phyloP scores from a whole-genome alignment of 2,888 invertebrate genomes.

The Onthophagus sagittarius region DNA sequence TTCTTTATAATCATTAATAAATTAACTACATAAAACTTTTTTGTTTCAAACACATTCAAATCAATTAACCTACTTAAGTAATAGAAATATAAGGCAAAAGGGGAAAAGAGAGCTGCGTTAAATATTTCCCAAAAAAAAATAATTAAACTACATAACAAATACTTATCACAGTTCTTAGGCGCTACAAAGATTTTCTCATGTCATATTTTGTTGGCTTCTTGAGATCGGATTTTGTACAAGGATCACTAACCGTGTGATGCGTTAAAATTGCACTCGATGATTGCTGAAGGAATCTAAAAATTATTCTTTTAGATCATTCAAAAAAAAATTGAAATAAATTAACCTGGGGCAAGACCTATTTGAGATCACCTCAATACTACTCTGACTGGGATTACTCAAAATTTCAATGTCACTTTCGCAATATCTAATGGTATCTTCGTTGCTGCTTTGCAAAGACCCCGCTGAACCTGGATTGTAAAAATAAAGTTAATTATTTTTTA shows the following conservation, averaged over 20 bases:
- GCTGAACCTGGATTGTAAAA: constrained; percentile 30
- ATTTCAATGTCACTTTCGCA: constrained; percentile 67
- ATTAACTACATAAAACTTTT: not conserved
- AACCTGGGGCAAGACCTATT: constrained; percentile 24
- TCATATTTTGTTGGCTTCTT: not conserved
- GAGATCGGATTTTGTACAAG: constrained; percentile 5
- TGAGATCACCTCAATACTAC: constrained; percentile 63
- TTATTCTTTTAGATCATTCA: too few relatives aligned
- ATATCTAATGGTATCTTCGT: constrained; percentile 17
- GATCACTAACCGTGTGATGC: constrained; percentile 3
- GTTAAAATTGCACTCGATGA: constrained; percentile 1
- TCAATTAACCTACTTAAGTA: not conserved
- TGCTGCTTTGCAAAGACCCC: constrained; percentile 26
- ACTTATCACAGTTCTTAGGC: not conserved
- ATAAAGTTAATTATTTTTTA: not conserved
- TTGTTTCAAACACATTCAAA: not conserved
- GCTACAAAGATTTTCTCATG: not conserved
- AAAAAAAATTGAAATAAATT: too few relatives aligned
- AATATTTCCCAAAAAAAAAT: not conserved
- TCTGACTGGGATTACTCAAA: constrained; percentile 67
- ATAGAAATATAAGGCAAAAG: not conserved
- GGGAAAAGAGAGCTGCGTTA: not conserved
- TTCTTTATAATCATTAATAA: not conserved
- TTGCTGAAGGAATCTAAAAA: not conserved
- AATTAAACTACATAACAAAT: not conserved